Conservation (phyloP, 1,140 invertebrate genomes). For the Euura saliciscinereae region DNA sequence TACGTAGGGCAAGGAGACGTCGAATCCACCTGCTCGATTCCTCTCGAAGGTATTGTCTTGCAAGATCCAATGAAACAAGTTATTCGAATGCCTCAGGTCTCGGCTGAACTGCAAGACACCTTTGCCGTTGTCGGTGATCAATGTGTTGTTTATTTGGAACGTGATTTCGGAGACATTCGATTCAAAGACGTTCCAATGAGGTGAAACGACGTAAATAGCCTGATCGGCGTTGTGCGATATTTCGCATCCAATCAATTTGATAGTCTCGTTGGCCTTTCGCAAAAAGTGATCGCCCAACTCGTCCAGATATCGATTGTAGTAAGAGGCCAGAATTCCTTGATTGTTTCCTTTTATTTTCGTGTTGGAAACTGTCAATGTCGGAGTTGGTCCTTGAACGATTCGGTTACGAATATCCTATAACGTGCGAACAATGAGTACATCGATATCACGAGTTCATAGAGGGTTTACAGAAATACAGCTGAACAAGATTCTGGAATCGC, state of each 20-base stretch:
- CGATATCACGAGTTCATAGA: conserved; percentile 14
- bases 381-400: conserved; percentile 77
- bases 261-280: conserved; percentile 85
- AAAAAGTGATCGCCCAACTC: conserved; percentile 85
- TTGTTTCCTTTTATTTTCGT: conserved; percentile 81
- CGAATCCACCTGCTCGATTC: conserved; percentile 83
- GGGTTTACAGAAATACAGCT: conserved; percentile 17
- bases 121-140: conserved; percentile 83
- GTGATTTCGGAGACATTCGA: conserved; percentile 86
- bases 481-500: no score
- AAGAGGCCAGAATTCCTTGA: conserved; percentile 81
- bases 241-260: conserved; percentile 79
- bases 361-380: conserved; percentile 72
- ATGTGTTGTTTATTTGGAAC: conserved; percentile 82
- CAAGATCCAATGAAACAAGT: conserved; percentile 92
- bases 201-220: conserved; percentile 81
- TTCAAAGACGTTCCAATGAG: conserved; percentile 80
- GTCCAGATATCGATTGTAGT: conserved; percentile 88
- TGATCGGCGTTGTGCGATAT: conserved; percentile 81
- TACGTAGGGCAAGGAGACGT: conserved; percentile 87
- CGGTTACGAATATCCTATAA: conserved; percentile 71
- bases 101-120: conserved; percentile 88
- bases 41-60: conserved; percentile 87
- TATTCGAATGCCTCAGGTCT: conserved; percentile 90
- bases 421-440: conserved; percentile 13